A percentile compares a stretch with the other conserved stretches of the same genome.
These are phyloP conservation scores for Naja naja DNA, from an alignment of 2,113 vertebrate species.

Conservation along the genomic window DNA sequence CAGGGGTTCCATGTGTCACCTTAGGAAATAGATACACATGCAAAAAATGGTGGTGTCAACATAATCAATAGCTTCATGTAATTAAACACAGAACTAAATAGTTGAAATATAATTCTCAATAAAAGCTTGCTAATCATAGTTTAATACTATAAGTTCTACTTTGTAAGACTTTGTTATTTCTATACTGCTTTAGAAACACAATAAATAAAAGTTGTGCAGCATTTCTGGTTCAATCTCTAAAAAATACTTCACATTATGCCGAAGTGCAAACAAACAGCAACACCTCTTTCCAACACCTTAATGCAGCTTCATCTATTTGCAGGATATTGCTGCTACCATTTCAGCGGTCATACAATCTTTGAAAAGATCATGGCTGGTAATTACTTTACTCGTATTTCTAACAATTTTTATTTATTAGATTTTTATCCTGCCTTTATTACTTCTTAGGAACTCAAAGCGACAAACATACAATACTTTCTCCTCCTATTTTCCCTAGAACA, in stretches of 20 bases:
- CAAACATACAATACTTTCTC: neutral
- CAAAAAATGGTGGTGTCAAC: neutral
- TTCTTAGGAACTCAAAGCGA: neutral
- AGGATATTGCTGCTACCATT: neutral
- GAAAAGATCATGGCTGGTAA: neutral
- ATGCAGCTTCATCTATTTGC: neutral
- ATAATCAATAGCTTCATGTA: neutral
- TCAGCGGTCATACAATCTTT: neutral
- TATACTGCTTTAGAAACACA: neutral
- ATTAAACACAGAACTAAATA: neutral
- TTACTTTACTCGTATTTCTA: neutral
- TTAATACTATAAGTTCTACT: neutral
- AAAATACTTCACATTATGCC: neutral
- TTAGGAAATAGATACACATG: slow-evolving; percentile 51
- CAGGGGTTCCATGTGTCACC: slow-evolving; percentile 71
- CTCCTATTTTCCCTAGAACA: neutral
- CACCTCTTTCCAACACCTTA: neutral
- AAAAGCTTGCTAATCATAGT: neutral
- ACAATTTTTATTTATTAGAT: neutral
- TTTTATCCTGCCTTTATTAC: neutral
- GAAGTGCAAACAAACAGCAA: neutral
- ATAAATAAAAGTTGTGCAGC: neutral
- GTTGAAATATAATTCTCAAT: neutral
- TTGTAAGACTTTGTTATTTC: neutral
- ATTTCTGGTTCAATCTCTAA: neutral